phyloP scores from a whole-genome alignment of 1,140 invertebrate species.

The Anoplolepis gracilipes region DNA sequence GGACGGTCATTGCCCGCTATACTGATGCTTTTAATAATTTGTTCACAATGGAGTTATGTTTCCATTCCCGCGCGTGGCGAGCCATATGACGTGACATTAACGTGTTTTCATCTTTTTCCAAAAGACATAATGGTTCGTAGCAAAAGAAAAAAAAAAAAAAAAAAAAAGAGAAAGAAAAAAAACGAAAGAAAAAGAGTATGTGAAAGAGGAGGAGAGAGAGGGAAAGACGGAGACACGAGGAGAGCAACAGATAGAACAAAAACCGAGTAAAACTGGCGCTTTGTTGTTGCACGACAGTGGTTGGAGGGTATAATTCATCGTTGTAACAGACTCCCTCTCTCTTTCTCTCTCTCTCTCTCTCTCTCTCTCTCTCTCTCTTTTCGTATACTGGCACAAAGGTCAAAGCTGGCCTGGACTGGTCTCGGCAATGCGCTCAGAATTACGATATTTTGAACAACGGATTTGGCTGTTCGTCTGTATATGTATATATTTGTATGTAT shows the following conservation, averaged over 20 bases:
- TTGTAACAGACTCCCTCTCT: constrained; percentile 75
- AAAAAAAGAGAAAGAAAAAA: not conserved
- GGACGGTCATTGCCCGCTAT: not conserved
- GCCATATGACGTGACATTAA: constrained; percentile 53
- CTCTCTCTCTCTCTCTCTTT: no score
- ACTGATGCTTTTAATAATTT: constrained; percentile 17
- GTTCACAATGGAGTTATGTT: not conserved
- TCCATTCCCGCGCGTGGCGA: not conserved
- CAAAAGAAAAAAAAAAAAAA: not conserved
- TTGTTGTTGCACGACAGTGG: constrained; percentile 80
- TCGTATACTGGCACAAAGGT: constrained; percentile 76
- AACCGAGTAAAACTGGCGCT: constrained; percentile 70
- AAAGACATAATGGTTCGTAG: constrained; percentile 48
- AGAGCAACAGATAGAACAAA: constrained; percentile 62
- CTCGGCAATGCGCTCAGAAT: constrained; percentile 69
- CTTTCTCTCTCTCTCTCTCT: no score
- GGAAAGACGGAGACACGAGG: constrained; percentile 2
- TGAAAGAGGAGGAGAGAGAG: constrained; percentile 24
- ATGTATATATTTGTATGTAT: not conserved
- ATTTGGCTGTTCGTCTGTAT: constrained; percentile 54
- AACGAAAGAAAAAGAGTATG: no score
- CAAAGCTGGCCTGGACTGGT: constrained; percentile 75
- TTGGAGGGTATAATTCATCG: constrained; percentile 78
- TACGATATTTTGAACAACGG: constrained; percentile 76
- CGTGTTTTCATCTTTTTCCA: constrained; percentile 55